Base-by-base conservation (phyloP, 2,888 invertebrate species). In the Drosophila robusta region DNA sequence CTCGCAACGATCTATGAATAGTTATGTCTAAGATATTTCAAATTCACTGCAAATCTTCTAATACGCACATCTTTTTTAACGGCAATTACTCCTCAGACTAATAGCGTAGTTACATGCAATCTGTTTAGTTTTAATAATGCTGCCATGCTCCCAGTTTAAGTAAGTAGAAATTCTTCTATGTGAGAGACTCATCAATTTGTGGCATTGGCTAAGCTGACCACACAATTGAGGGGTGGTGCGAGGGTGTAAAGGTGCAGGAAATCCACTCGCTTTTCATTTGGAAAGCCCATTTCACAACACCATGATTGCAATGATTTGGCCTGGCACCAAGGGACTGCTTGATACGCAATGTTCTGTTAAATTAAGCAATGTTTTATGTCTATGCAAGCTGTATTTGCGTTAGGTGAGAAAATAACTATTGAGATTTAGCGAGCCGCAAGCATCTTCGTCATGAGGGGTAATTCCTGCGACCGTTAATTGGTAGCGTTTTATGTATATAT, bases 341-440 rank as follows among this genome's bases (percentile, higher is more conserved):
- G n/a, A 18, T 22, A 6, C 8, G 9, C 4, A 54, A 39, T 49
- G 26, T 58, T 49, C 2, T 36, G 9, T 38, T 26, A 49, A 47
- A 44, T 67, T 16, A 42, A 58, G 14, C 18, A 11, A 44, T 18
- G 24, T 38, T 57, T 32, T 34, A 66, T 26, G 32, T 51, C 18
- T 36, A 32, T 46, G 29, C 26, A 26, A 26, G 44, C 8, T 34
- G n/a, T 36, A 29, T 24, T 26, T 26, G 26, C 9, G 29, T 9
- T 56, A 39, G 51, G 39, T 58, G 65, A 55, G 41, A 47, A 64
- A 55, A 54, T 64, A 60, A 22, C 29, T 46, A 64, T 41, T 32
- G n/a, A 44, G 34, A 34, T 18, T 18, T 18, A 18, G 18, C 18
- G 18, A 18, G 18, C 18, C 18, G 18, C 18, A 18, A 18, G 18